Conservation (phyloP, 1,140 invertebrate species). For the Dolichoris vasculosae region DNA sequence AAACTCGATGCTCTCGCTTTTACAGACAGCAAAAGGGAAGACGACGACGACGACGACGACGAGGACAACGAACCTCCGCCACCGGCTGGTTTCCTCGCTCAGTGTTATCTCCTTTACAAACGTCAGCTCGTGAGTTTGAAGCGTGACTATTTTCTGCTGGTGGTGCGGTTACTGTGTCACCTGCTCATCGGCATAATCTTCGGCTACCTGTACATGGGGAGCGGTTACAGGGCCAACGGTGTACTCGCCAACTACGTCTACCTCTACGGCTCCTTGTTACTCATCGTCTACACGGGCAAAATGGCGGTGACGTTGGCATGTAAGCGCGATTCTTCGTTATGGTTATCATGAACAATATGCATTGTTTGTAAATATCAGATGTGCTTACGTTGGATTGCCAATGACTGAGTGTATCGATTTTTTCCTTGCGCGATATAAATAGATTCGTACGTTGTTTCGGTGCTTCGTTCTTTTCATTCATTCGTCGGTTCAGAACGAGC, state of each 20-base stretch:
- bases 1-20: background rate
- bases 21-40: background rate
- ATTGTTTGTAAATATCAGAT: too few species aligned
- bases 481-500: too few species aligned
- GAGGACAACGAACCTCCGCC: slow-evolving; percentile 59
- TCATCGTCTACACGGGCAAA: slow-evolving; percentile 94
- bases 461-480: too few species aligned
- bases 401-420: too few species aligned
- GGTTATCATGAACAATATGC: background rate
- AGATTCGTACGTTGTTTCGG: too few species aligned
- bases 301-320: slow-evolving; percentile 97
- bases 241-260: slow-evolving; percentile 94
- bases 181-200: slow-evolving; percentile 89
- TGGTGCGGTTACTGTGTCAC: slow-evolving; percentile 87
- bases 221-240: slow-evolving; percentile 88
- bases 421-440: too few species aligned
- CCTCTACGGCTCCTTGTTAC: slow-evolving; percentile 91
- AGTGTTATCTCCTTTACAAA: slow-evolving; percentile 72
- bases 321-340: slow-evolving; percentile 75
- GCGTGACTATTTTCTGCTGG: slow-evolving; percentile 78
- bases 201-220: slow-evolving; percentile 90
- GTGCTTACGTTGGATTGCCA: too few species aligned
- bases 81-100: slow-evolving; percentile 68
- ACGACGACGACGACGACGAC: slow-evolving; percentile 48
- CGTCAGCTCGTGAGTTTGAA: slow-evolving; percentile 69